Evolutionary conservation across 2,888 invertebrate species (phyloP).

Genomic region (Catocala nupta): DNA sequence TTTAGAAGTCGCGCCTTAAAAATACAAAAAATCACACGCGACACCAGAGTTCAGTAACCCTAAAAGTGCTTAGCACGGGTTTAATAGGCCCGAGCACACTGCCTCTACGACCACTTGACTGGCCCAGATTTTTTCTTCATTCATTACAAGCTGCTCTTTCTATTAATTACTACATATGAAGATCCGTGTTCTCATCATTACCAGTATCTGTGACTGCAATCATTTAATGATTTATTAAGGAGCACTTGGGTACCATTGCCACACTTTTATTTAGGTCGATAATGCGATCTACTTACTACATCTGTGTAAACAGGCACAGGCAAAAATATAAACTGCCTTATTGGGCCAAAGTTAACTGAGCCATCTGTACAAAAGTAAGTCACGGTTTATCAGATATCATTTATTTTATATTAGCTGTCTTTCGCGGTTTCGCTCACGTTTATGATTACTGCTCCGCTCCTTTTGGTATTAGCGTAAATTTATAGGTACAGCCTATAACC

Average conservation of each 20-base stretch:
- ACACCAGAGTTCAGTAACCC: slow-evolving; percentile 69
- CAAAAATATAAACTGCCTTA: no score
- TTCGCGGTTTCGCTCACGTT: no score
- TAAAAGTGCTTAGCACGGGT: slow-evolving; percentile 54
- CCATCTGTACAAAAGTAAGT: no score
- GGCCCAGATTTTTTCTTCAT: slow-evolving; percentile 61
- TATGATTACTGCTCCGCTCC: no score
- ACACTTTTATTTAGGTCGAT: no score
- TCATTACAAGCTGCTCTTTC: slow-evolving; percentile 50
- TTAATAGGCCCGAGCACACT: slow-evolving; percentile 48
- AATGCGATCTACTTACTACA: no score
- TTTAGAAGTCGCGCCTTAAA: slow-evolving; percentile 27
- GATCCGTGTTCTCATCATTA: slow-evolving; percentile 17
- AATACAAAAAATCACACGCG: slow-evolving; percentile 35
- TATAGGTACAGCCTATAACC: no score
- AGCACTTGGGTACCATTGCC: neutral
- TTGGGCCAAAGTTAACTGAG: no score
- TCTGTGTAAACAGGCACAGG: no score
- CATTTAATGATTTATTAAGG: slow-evolving; percentile 7
- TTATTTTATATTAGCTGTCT: no score
- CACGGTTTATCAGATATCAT: no score
- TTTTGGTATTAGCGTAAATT: no score
- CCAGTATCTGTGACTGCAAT: slow-evolving; percentile 13
- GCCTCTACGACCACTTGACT: slow-evolving; percentile 56
- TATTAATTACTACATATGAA: slow-evolving; percentile 40